Base-by-base conservation (phyloP, 2,888 invertebrate species). In the Scaptodrosophila latifasciaeformis region DNA sequence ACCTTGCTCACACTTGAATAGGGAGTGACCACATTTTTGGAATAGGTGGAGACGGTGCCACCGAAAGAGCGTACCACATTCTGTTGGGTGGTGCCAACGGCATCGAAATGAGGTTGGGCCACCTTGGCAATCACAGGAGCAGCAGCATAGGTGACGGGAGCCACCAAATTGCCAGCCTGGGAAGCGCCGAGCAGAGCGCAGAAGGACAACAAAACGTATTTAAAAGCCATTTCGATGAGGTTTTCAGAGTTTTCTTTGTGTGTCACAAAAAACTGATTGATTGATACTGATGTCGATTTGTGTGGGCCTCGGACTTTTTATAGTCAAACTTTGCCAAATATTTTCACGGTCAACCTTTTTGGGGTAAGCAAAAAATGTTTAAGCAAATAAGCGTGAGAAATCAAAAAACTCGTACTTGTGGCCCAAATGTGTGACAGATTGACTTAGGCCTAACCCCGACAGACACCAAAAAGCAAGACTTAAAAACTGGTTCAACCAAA, bases 141-240 rank as follows among this genome's bases (percentile, higher is more conserved):
- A 6, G 76, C 49, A 5, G 72, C 67, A 44, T 80, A 80, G 35
- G 59, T 56, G n/a, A 59, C 62, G 1, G 80, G 68, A 2, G 74
- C 63, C 6, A 27, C 19, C 46, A 90, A 74, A 69, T 87, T 78
- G 65, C 91, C 91, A 53, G 91, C 91, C 70, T 89, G 89, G 81
- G 90, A 90, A 65, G 88, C 87, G 79, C 90, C 89, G 83, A 90
- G 88, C 81, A 89, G 87, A 85, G 90, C 89, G 85, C 89, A 87
- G 59, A 76, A 43, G 47, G 75, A 72, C 83, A 90, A 52, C 80
- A 90, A 86, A 65, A 91, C 80, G 70, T 90, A 86, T 90, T 88
- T 83, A 66, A 85, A 86, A 62, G 82, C 82, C 85, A 84, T 84
- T 54, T 30, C 44, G 59, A 44, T 7, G 48, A 9, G 27, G 27